phyloP scores from a whole-genome alignment of 2,888 invertebrate genomes.

The Coecobrya sp. region DNA sequence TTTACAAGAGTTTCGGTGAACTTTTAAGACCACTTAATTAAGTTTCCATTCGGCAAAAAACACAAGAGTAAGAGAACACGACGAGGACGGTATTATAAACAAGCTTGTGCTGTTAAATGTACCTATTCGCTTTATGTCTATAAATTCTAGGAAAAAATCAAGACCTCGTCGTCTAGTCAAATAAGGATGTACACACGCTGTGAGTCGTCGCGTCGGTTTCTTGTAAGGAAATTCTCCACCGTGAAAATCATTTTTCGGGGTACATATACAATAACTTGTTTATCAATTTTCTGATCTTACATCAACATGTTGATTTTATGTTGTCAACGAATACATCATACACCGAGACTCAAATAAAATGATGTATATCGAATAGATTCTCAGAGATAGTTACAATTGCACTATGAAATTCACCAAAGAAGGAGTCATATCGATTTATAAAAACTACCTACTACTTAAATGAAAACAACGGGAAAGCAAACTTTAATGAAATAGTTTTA shows the following conservation, averaged over 20 bases:
- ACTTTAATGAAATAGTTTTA: too few species aligned
- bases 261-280: not conserved
- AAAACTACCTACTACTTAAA: too few species aligned
- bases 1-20: conserved; percentile 38
- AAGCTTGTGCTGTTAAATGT: not conserved
- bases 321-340: too few species aligned
- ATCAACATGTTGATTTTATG: not conserved
- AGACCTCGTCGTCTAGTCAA: not conserved
- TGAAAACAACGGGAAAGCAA: too few species aligned
- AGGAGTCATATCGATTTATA: too few species aligned
- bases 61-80: not conserved
- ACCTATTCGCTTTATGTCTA: not conserved
- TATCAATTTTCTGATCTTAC: not conserved
- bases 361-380: too few species aligned
- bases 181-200: not conserved
- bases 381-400: too few species aligned
- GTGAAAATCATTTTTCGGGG: not conserved
- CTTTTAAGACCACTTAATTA: conserved; percentile 72
- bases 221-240: not conserved
- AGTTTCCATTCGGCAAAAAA: conserved; percentile 37
- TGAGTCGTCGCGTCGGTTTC: not conserved
- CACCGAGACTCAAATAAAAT: too few species aligned
- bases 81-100: not conserved
- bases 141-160: not conserved
- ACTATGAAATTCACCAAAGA: too few species aligned